phyloP scores from a whole-genome alignment of 2,797 vertebrate species.

The Helarctos malayanus region DNA sequence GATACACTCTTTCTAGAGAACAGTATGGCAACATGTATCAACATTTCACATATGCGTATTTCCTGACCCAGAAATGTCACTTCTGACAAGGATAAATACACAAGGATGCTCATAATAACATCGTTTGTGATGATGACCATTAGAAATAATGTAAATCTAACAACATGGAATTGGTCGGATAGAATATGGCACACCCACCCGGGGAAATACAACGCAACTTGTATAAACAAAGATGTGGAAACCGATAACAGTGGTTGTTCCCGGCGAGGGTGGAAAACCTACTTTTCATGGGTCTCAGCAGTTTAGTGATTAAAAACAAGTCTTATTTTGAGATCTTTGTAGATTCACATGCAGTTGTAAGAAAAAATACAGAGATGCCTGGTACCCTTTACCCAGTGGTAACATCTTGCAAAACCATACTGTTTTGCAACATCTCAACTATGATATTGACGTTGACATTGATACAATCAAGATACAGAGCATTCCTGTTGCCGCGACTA shows the following conservation, averaged over 20 bases:
- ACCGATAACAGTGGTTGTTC: not conserved
- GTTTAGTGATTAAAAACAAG: not conserved
- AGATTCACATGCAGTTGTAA: not conserved
- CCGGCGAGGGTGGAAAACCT: not conserved
- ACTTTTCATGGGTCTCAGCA: not conserved
- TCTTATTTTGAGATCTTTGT: not conserved
- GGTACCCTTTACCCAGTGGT: not conserved
- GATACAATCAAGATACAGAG: not conserved
- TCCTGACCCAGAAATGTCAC: constrained; percentile 15
- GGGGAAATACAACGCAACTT: not conserved
- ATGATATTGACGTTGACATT: no score
- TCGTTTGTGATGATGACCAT: not conserved
- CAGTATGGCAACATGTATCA: not conserved
- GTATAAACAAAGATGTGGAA: not conserved
- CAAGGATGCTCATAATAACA: not conserved
- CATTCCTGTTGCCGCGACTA: rapidly evolving
- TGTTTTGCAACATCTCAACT: no score
- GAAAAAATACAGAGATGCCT: not conserved
- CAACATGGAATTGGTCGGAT: not conserved
- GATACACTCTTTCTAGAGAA: not conserved
- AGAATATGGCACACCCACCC: rapidly evolving
- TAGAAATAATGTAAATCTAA: not conserved
- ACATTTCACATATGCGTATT: not conserved
- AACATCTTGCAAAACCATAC: not conserved
- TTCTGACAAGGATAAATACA: not conserved